Evolutionary conservation across 2,797 vertebrate genomes (phyloP), one percentile per base, ranked within the genome.

Genomic region (Scyliorhinus canicula): DNA sequence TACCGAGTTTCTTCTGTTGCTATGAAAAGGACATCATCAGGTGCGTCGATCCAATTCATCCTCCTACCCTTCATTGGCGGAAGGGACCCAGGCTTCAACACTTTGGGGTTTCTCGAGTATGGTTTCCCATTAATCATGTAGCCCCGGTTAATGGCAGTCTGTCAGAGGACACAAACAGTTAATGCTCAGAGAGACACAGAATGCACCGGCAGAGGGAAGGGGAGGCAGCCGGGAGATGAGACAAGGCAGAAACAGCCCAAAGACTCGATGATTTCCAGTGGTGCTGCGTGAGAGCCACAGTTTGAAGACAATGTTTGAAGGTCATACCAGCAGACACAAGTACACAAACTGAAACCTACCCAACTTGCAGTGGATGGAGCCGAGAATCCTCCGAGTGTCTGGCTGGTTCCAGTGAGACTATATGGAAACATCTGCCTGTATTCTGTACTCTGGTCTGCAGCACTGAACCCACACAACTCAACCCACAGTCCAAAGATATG

Each of bases 71-170:
- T 95, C 60, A 95, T 71, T 12, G 95, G 95, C 0, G 95, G 95
- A 44, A 95, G 90, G 40, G 95, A 95, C 14, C 95, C 95, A 9
- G 95, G 95, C 69, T 95, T 95, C 57, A 95, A 69, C 85, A 95
- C 77, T 52, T 90, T 95, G 86, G 95, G n/a, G 90, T 77, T 94
- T 71, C 95, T 93, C 14, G 95, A 95, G 55, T 91, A 95, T 4
- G 95, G 94, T 63, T 95, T 95, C 12, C 95, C 95, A 40, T 95
- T 95, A 26, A 95, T 95, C 35, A 95, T 95, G 95, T 95, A 95
- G 31, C 55, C 88, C 28, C 93, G 77, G 50, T 60, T 82, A 44
- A 90, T 69, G 47, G 93, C 60, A 77, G 82, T 63, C 91, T 95
- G 95, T 69, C 35, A 71, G 28, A 93, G 31, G 50, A 85, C 5